These are phyloP conservation scores for Sarcophaga bullata DNA, from an alignment of 1,140 invertebrate species.

Conservation along the genomic window DNA sequence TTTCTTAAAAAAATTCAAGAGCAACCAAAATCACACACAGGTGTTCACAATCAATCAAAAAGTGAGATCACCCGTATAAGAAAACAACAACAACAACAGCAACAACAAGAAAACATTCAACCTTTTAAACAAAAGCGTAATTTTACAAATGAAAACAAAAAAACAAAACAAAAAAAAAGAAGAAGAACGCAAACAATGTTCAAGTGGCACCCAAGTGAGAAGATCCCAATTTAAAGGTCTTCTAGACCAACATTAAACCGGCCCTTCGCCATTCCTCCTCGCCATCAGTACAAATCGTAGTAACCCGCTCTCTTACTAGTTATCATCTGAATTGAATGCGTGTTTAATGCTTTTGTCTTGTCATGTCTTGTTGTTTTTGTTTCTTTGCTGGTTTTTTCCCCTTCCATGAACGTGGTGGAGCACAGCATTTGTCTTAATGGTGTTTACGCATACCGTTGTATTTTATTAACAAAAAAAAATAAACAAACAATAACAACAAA, in stretches of 20 bases:
- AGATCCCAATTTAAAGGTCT: neutral
- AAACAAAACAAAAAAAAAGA: neutral
- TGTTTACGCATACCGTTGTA: slow-evolving; percentile 17
- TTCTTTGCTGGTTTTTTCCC: no score
- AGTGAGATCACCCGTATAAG: slow-evolving; percentile 8
- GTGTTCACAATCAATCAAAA: slow-evolving; percentile 24
- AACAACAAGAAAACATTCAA: neutral
- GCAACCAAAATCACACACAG: neutral
- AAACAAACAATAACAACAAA: neutral
- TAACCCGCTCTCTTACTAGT: no score
- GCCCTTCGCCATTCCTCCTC: neutral
- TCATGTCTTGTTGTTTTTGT: neutral
- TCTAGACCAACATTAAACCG: neutral
- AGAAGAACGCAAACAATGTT: neutral
- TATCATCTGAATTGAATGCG: no score
- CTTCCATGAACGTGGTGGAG: no score
- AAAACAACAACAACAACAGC: no score
- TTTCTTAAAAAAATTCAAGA: neutral
- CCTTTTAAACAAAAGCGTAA: slow-evolving; percentile 23
- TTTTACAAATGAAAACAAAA: neutral
- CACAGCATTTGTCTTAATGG: neutral
- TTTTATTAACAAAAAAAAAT: neutral
- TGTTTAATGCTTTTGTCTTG: neutral
- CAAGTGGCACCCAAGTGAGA: slow-evolving; percentile 19
- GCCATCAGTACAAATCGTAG: neutral